Conservation (phyloP, 2,797 vertebrate species). For the Rhyacichthys aspro region DNA sequence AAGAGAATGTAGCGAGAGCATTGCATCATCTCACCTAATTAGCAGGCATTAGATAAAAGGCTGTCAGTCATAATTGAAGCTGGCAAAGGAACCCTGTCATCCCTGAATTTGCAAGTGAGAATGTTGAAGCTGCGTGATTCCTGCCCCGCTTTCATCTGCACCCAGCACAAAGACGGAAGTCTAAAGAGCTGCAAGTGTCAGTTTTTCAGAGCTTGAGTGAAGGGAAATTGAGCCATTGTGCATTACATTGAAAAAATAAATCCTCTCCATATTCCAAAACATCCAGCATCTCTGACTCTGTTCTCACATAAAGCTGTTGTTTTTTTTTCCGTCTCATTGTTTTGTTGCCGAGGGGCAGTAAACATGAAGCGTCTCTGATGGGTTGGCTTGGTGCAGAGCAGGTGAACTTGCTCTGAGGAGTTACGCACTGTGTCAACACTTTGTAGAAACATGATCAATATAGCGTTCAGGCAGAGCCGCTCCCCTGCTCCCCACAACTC, state of each 20-base stretch:
- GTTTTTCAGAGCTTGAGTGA: conserved; percentile 42
- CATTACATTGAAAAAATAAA: conserved; percentile 56
- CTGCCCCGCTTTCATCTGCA: conserved; percentile 73
- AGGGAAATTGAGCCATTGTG: conserved; percentile 52
- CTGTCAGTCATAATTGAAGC: conserved; percentile 81
- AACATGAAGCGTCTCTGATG: conserved; percentile 69
- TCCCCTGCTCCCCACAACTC: conserved; percentile 36
- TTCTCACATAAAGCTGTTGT: conserved; percentile 19
- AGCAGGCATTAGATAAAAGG: conserved; percentile 78
- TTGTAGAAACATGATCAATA: conserved; percentile 76
- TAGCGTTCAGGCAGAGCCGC: conserved; percentile 46
- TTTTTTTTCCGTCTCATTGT: conserved; percentile 42
- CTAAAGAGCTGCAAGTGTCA: conserved; percentile 52
- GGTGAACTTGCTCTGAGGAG: conserved; percentile 68
- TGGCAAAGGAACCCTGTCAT: conserved; percentile 74
- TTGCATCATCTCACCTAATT: conserved; percentile 73
- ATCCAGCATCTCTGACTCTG: neutral
- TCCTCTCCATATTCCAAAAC: conserved; percentile 28
- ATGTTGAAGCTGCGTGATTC: conserved; percentile 67
- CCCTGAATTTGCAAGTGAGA: conserved; percentile 74
- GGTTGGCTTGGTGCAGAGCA: conserved; percentile 62
- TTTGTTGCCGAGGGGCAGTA: conserved; percentile 69
- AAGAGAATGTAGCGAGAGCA: conserved; percentile 37
- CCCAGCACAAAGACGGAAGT: conserved; percentile 45
- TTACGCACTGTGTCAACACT: conserved; percentile 68